Evolutionary conservation across 2,113 vertebrate genomes (phyloP), one percentile per base, ranked within the genome.

Genomic region (Ariopsis seemanni): DNA sequence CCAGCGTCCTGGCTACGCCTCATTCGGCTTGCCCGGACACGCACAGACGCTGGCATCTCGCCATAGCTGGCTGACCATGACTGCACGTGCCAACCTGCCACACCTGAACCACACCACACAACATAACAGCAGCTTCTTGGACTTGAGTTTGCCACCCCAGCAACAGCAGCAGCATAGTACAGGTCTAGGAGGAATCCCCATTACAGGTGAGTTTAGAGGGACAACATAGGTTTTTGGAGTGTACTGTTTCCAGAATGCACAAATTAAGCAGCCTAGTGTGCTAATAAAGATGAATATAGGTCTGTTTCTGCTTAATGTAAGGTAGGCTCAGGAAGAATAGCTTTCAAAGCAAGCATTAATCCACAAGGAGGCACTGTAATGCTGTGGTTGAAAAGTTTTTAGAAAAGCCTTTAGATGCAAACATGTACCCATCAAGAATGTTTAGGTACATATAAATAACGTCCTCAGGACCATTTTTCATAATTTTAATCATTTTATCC

Each of bases 71-170:
- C 95, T 97, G 96, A 95, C 95, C 90, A 95, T 96, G 90, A 95
- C 96, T 12, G 84, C 83, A 91, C 96, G 96, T 91, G 96, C 96
- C 95, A 96, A 95, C 95, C 94, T 96, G 93, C 93, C 96, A 93
- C 97, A 97, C 89, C 83, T 90, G 83, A 91, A 93, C 84, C 92
- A 92, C 91, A 96, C 84, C 20, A 83, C 94, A 96, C 96, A 95
- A 96, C 89, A 97, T 93, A 96, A 95, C 95, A 96, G 96, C 96
- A 96, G 97, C 96, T 97, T 97, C 95, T 95, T 97, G 96, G 96
- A 97, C 96, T 97, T 97, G 94, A 96, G 94, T 93, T 93, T 97
- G 92, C 95, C 95, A 87, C 94, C 96, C 90, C 95, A 96, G 90
- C 97, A 96, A 94, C 97, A 97, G 89, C 95, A 96, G 90, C 97